phyloP scores from a whole-genome alignment of 2,113 vertebrate species.

The Anhinga rufa region DNA sequence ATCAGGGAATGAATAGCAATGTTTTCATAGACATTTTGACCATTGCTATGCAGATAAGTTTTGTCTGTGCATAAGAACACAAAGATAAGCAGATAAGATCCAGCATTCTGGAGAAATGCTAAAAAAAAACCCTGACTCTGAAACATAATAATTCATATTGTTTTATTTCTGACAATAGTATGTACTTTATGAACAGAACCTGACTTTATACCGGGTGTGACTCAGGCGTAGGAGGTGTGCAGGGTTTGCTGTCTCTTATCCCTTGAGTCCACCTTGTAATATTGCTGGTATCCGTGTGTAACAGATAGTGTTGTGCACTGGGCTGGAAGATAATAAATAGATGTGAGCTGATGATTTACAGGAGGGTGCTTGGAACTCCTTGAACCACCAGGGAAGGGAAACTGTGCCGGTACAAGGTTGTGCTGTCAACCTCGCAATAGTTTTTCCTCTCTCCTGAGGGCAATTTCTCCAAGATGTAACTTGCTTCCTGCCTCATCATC shows the following conservation, averaged over 20 bases:
- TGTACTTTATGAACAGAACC: constrained; percentile 18
- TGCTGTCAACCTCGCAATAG: constrained; percentile 67
- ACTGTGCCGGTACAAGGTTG: constrained; percentile 41
- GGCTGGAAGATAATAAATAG: constrained; percentile 78
- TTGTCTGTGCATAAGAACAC: background rate
- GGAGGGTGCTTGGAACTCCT: constrained; percentile 73
- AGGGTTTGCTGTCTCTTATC: constrained; percentile 61
- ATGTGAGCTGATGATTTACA: constrained; percentile 76
- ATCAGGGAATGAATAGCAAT: background rate
- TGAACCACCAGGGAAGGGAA: constrained; percentile 68
- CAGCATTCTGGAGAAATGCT: background rate
- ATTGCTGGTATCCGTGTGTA: constrained; percentile 74
- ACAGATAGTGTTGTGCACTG: constrained; percentile 77
- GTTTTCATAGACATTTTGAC: background rate
- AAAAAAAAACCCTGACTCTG: background rate
- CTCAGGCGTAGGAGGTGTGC: constrained; percentile 49
- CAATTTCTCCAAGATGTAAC: constrained; percentile 63
- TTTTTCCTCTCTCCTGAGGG: constrained; percentile 63
- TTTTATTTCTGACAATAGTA: constrained; percentile 12
- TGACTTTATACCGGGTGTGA: constrained; percentile 37
- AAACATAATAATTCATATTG: constrained; percentile 1
- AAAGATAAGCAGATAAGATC: background rate
- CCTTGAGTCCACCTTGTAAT: constrained; percentile 69
- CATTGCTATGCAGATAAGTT: constrained; percentile 5
- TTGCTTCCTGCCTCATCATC: constrained; percentile 66